Evolutionary conservation across 2,113 vertebrate species (phyloP).

Genomic region (Nerophis ophidion): DNA sequence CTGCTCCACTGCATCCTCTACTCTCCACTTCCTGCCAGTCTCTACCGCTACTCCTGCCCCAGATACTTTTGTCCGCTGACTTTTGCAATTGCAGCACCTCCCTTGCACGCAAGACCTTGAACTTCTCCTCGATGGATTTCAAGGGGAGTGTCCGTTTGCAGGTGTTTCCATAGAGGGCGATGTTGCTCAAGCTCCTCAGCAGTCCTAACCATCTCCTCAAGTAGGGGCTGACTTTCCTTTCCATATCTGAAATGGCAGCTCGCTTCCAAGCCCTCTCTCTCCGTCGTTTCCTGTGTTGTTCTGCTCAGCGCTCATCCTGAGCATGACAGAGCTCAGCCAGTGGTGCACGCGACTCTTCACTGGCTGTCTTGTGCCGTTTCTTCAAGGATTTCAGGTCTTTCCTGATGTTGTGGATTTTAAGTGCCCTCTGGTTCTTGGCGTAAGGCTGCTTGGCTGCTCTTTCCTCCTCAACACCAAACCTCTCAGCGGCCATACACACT

Average conservation of each 20-base stretch:
- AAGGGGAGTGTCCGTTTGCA: constrained; percentile 14
- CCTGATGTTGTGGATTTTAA: neutral
- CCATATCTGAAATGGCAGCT: neutral
- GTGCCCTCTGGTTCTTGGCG: neutral
- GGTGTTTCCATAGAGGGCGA: neutral
- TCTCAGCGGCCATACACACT: constrained; percentile 9
- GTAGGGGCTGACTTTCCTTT: neutral
- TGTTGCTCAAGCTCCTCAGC: neutral
- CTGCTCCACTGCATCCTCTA: neutral
- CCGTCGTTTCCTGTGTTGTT: neutral
- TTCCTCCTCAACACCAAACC: constrained; percentile 18
- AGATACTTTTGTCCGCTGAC: no score
- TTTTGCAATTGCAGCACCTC: neutral
- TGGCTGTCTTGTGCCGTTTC: neutral
- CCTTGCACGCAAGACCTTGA: constrained; percentile 8
- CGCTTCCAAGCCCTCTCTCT: neutral
- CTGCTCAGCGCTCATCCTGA: neutral
- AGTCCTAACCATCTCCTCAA: neutral
- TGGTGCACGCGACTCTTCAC: neutral
- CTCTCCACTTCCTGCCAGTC: constrained; percentile 33
- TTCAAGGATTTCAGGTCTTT: constrained; percentile 1
- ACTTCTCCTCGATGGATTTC: constrained; percentile 20
- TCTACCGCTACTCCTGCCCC: neutral
- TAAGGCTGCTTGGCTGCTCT: neutral
- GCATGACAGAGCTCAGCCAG: neutral